These are phyloP conservation scores for Agrotis exclamationis DNA, from an alignment of 2,888 invertebrate species.

Conservation along the genomic window DNA sequence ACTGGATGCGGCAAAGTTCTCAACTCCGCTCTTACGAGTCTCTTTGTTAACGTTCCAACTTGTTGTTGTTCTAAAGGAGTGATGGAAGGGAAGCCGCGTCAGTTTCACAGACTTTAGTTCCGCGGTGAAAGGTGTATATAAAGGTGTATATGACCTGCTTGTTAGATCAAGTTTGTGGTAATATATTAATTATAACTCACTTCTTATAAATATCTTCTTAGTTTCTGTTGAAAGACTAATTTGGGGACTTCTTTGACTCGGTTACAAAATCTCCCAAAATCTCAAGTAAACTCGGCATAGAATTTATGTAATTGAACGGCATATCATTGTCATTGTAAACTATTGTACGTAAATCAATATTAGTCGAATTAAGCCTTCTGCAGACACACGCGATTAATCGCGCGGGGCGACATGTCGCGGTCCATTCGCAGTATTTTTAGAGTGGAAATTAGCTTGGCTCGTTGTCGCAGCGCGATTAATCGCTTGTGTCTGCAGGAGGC, in stretches of 20 bases:
- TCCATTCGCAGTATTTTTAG: too few species aligned
- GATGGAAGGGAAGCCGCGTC: neutral
- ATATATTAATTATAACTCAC: constrained; percentile 7
- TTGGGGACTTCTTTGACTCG: neutral
- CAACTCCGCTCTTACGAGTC: constrained; percentile 10
- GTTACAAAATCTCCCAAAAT: neutral
- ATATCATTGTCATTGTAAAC: neutral
- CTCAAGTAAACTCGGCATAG: neutral
- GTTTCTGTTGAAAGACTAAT: neutral
- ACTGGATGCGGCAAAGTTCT: constrained; percentile 13
- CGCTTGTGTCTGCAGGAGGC: too few species aligned
- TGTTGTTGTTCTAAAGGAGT: neutral
- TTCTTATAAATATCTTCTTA: neutral
- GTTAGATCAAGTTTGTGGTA: constrained; percentile 14
- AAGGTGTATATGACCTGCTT: constrained; percentile 15
- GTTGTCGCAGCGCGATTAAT: too few species aligned
- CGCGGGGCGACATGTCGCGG: too few species aligned
- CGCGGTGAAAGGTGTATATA: constrained; percentile 13
- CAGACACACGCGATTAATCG: too few species aligned
- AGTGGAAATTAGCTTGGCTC: too few species aligned
- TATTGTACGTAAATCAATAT: neutral
- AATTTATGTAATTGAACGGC: neutral
- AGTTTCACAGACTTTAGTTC: constrained; percentile 14
- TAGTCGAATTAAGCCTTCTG: too few species aligned
- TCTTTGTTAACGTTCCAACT: constrained; percentile 36